Conservation (phyloP, 2,888 invertebrate species). For the Eledone cirrhosa region DNA sequence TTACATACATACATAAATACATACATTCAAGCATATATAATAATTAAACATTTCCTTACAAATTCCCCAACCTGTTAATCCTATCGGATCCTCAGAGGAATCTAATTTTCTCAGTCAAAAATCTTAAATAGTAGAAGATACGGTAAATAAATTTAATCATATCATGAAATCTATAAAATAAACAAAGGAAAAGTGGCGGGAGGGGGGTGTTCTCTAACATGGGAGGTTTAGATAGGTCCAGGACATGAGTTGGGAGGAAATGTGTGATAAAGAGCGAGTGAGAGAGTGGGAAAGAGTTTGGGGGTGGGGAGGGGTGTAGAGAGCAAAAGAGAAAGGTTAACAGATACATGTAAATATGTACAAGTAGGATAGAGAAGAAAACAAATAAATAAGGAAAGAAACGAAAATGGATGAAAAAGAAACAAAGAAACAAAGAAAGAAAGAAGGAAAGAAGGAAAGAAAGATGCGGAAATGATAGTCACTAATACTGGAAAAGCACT, state of each 20-base stretch:
- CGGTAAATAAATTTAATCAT: background rate
- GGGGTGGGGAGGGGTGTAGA: background rate
- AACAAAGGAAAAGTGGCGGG: background rate
- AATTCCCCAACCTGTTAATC: background rate
- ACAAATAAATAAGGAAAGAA: background rate
- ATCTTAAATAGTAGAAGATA: background rate
- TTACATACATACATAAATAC: background rate
- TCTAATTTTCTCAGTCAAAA: background rate
- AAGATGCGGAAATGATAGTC: too few species aligned
- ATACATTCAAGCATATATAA: background rate
- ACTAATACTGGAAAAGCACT: too few species aligned
- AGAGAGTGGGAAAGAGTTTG: background rate
- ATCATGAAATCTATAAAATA: background rate
- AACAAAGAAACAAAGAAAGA: background rate
- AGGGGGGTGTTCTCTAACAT: background rate
- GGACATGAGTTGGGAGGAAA: background rate
- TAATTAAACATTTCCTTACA: background rate
- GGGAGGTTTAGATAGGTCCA: background rate
- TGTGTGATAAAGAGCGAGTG: background rate
- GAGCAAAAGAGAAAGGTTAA: background rate
- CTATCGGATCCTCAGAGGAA: background rate
- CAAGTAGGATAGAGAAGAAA: background rate
- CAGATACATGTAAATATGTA: background rate
- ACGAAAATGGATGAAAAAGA: background rate
- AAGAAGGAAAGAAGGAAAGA: background rate